Conservation (phyloP, 35 echinoderm and acorn worm species). For the Apostichopus japonicus region DNA sequence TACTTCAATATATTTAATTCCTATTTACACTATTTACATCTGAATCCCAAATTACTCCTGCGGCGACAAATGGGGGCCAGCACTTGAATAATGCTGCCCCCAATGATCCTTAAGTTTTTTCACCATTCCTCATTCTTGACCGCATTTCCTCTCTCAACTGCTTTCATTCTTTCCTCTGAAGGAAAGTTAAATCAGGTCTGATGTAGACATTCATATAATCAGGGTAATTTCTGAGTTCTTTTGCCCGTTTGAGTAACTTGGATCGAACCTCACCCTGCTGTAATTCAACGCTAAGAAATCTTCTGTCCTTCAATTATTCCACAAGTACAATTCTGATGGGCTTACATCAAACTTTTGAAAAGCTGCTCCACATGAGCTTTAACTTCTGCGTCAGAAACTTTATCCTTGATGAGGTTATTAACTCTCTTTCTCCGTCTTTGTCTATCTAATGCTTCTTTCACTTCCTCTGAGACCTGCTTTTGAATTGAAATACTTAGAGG, state of each 20-base stretch:
- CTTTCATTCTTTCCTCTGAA: slow-evolving; percentile 10
- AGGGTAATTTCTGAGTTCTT: background rate
- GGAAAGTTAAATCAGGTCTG: background rate
- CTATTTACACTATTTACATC: too few species aligned
- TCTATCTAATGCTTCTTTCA: background rate
- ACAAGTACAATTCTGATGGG: background rate
- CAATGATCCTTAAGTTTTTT: background rate
- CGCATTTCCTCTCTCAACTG: background rate
- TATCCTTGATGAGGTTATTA: background rate
- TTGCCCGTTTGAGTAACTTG: background rate
- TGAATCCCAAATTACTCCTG: too few species aligned
- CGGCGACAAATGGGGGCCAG: too few species aligned
- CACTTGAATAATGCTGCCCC: background rate
- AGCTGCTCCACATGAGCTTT: background rate
- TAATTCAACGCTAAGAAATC: slow-evolving; percentile 17
- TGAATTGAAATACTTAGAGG: background rate
- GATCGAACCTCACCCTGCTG: background rate
- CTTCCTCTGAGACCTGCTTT: background rate
- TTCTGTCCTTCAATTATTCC: background rate
- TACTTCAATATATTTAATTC: too few species aligned
- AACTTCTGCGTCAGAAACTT: background rate
- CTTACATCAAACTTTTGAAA: background rate
- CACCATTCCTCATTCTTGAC: background rate
- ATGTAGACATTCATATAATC: slow-evolving; percentile 1
- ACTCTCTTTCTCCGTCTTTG: background rate